phyloP scores from a whole-genome alignment of 2,113 vertebrate species.

The Ceyx cyanopectus region DNA sequence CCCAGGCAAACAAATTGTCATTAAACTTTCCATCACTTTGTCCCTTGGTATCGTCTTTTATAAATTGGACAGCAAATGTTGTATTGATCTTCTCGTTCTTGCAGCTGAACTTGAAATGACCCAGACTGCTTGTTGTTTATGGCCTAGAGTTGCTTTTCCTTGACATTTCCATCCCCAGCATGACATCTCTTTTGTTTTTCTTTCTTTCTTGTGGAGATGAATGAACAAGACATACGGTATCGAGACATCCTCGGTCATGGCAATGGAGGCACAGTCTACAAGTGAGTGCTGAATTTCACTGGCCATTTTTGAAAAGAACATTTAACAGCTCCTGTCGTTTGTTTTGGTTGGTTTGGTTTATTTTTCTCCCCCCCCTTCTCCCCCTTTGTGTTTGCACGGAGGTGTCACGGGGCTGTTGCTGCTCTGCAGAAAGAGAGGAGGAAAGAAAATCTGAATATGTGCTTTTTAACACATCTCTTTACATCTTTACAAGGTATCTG shows the following conservation, averaged over 20 bases:
- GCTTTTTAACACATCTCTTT: conserved; percentile 34
- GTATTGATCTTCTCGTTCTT: conserved; percentile 90
- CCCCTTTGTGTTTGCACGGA: background rate
- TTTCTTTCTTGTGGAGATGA: conserved; percentile 89
- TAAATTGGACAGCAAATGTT: conserved; percentile 96
- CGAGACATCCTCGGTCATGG: conserved; percentile 97
- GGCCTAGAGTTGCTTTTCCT: conserved; percentile 85
- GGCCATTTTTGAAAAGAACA: background rate
- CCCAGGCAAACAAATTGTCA: conserved; percentile 91
- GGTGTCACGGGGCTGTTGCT: background rate
- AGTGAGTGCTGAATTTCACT: conserved; percentile 85
- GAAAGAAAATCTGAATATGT: background rate
- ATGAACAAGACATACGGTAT: conserved; percentile 97
- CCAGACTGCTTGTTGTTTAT: conserved; percentile 88
- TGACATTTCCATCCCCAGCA: conserved; percentile 84
- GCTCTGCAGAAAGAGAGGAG: background rate
- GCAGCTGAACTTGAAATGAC: conserved; percentile 94
- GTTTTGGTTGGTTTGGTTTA: too few species aligned
- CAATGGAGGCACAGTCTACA: conserved; percentile 98
- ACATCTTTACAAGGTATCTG: conserved; percentile 29
- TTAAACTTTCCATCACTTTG: conserved; percentile 93
- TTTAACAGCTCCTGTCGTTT: background rate
- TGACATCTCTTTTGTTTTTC: conserved; percentile 84
- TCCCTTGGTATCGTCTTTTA: conserved; percentile 92
- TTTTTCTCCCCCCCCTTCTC: too few species aligned